Conservation (phyloP, 2,888 invertebrate species). For the Drosophila putrida region DNA sequence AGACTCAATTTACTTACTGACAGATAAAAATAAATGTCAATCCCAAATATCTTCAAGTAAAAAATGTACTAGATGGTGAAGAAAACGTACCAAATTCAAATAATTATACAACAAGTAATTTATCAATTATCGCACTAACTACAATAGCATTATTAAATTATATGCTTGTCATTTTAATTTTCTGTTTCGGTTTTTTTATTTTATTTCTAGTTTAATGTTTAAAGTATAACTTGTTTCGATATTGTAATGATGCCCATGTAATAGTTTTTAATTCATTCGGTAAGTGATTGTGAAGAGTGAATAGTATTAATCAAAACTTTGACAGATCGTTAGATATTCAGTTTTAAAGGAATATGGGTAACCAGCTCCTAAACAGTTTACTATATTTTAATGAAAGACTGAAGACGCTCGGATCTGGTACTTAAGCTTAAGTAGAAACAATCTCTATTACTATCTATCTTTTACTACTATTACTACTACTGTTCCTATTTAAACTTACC, state of each 20-base stretch:
- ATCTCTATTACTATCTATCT: no score
- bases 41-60: no score
- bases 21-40: no score
- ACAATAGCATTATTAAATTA: not conserved
- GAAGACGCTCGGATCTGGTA: no score
- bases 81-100: no score
- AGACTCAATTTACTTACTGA: no score
- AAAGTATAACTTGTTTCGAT: slow-evolving; percentile 5
- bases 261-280: slow-evolving; percentile 20
- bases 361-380: not conserved
- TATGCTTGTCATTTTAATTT: slow-evolving; percentile 1
- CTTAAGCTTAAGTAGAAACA: no score
- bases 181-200: slow-evolving; percentile 1
- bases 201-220: slow-evolving; percentile 19
- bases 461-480: no score
- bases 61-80: no score
- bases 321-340: not conserved
- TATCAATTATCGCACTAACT: not conserved
- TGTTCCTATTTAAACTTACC: not conserved
- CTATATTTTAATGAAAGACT: no score
- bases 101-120: no score
- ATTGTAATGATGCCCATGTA: slow-evolving; percentile 7
- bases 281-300: slow-evolving; percentile 5
- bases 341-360: not conserved
- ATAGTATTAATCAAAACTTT: not conserved